Conservation (phyloP, 2,113 vertebrate species). For the Podiceps cristatus region DNA sequence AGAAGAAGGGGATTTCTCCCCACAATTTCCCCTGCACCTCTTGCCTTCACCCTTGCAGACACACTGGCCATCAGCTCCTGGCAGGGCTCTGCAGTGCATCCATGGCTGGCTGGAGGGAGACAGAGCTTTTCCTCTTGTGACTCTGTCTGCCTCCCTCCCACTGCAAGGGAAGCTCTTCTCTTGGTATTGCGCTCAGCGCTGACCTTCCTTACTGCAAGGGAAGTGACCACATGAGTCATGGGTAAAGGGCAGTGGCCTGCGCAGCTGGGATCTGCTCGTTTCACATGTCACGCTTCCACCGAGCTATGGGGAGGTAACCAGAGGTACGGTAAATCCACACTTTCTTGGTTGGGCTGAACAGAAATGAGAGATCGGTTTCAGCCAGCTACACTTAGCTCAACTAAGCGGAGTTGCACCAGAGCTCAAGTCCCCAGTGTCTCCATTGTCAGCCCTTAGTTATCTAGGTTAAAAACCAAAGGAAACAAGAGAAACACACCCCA, state of each 20-base stretch:
- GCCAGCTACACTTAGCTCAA: constrained; percentile 24
- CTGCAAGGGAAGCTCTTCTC: background rate
- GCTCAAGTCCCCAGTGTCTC: background rate
- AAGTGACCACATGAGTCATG: background rate
- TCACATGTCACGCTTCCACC: fast-evolving
- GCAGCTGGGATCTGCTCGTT: background rate
- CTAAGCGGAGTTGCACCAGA: background rate
- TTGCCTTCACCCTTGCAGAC: background rate
- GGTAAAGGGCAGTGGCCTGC: background rate
- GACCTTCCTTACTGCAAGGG: background rate
- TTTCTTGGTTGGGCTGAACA: background rate
- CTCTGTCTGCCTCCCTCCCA: background rate
- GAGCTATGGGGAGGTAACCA: background rate
- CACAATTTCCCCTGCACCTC: background rate
- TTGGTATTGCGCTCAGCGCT: background rate
- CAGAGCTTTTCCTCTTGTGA: background rate
- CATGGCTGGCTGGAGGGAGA: background rate
- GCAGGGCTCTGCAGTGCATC: background rate
- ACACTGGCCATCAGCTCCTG: fast-evolving
- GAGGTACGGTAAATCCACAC: background rate
- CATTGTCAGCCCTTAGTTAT: background rate
- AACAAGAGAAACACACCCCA: background rate
- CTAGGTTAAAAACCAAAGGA: background rate
- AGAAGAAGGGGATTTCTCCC: background rate
- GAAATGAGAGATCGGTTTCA: constrained; percentile 24